A percentile compares a stretch with the other conserved stretches of the same genome.
phyloP scores from a whole-genome alignment of 2,888 invertebrate species.

The Taphrorychus bicolor region DNA sequence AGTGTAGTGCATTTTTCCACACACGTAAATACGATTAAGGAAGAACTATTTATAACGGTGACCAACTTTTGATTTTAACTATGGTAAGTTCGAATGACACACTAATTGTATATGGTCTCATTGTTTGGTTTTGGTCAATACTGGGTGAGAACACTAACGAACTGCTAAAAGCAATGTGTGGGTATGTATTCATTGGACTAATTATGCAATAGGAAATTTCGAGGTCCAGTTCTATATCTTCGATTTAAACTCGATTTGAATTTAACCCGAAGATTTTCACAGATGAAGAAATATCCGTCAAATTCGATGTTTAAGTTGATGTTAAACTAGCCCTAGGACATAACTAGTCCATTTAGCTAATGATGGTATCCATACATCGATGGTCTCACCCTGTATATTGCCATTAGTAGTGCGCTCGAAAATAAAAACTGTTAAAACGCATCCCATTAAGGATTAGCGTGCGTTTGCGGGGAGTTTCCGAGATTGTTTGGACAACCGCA shows the following conservation, averaged over 20 bases:
- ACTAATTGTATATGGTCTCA: conserved; percentile 35
- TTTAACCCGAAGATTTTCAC: no score
- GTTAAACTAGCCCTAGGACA: no score
- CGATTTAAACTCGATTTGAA: no score
- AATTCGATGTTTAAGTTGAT: no score
- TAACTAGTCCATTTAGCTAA: no score
- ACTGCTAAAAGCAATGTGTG: no score
- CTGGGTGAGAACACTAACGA: conserved; percentile 17
- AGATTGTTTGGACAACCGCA: background rate
- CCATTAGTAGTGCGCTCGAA: conserved; percentile 2
- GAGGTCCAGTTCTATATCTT: no score
- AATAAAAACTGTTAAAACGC: conserved; percentile 12
- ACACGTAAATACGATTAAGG: conserved; percentile 22
- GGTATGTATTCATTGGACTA: no score
- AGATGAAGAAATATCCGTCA: no score
- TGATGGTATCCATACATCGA: no score
- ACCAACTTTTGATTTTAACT: conserved; percentile 25
- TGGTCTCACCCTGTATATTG: conserved; percentile 16
- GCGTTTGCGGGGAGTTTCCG: conserved; percentile 2
- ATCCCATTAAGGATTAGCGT: conserved; percentile 15
- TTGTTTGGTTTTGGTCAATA: conserved; percentile 28
- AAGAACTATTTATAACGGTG: conserved; percentile 40
- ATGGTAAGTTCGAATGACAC: conserved; percentile 33
- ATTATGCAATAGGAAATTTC: no score
- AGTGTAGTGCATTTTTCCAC: background rate